Percentiles rank a stretch among this genome's conserved stretches.
Conservation (phyloP, 1,140 invertebrate species). For the Bombus haemorrhoidalis region DNA sequence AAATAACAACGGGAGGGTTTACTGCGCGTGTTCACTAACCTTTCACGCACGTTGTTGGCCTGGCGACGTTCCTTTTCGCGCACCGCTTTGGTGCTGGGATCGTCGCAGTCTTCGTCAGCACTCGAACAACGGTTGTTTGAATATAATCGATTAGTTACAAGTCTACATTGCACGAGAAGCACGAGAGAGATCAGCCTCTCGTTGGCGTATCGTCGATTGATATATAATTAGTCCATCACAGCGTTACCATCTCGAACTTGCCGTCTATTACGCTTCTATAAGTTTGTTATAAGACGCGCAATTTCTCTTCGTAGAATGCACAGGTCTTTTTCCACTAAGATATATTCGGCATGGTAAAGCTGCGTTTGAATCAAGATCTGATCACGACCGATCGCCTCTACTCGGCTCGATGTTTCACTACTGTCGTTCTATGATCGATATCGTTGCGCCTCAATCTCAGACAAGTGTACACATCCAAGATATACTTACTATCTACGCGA, state of each 20-base stretch:
- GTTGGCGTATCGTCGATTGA: background rate
- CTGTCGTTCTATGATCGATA: constrained; percentile 16
- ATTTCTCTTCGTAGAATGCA: background rate
- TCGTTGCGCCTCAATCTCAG: background rate
- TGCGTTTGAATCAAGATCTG: background rate
- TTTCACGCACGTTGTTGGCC: constrained; percentile 99
- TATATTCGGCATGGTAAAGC: background rate
- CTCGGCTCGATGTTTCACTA: constrained; percentile 19
- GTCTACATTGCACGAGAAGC: background rate
- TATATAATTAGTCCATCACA: too few relatives aligned
- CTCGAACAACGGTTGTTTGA: constrained; percentile 87
- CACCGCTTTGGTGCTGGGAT: constrained; percentile 95
- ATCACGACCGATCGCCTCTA: background rate
- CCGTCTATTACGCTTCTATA: too few relatives aligned
- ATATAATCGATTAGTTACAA: constrained; percentile 78
- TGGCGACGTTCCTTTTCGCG: constrained; percentile 97
- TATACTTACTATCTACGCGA: constrained; percentile 90
- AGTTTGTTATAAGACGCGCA: too few relatives aligned
- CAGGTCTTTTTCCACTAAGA: background rate
- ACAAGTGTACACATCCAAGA: background rate
- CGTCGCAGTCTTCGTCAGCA: constrained; percentile 89
- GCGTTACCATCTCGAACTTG: constrained; percentile 1
- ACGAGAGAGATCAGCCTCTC: background rate
- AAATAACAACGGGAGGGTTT: constrained; percentile 72
- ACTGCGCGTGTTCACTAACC: constrained; percentile 88